A percentile compares a stretch with the other conserved stretches of the same genome.
Evolutionary conservation across 2,113 vertebrate genomes (phyloP).

Genomic region (Trogon surrucura): DNA sequence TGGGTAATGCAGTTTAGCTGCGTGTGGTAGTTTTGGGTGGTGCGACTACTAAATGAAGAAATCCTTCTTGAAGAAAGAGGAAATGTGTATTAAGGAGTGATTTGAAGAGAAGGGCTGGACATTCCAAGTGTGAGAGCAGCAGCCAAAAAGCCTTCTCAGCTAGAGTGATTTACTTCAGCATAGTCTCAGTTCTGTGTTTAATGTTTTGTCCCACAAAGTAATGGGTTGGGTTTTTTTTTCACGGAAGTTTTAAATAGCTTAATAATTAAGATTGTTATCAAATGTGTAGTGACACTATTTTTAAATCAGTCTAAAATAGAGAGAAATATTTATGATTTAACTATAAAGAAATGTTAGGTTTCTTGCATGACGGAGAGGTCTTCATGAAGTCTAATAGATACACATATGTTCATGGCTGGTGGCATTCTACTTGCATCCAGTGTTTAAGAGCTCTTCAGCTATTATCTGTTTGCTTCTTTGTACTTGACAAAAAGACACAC

Average conservation of each 20-base stretch:
- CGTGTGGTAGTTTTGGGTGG: neutral
- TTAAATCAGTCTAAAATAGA: neutral
- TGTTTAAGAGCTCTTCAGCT: neutral
- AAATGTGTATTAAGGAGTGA: neutral
- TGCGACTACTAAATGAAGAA: neutral
- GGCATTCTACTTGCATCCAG: accelerated
- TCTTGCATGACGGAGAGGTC: neutral
- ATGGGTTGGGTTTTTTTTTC: neutral
- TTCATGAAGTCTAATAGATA: neutral
- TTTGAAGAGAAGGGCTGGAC: neutral
- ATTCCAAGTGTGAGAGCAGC: neutral
- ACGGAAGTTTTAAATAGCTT: neutral
- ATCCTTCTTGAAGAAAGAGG: neutral
- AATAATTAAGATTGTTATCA: neutral
- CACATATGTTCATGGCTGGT: neutral
- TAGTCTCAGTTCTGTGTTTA: neutral
- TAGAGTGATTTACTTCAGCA: neutral
- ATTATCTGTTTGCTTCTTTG: neutral
- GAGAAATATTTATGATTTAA: neutral
- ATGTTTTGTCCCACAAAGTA: neutral
- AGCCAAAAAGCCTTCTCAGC: conserved; percentile 13
- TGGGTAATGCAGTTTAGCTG: neutral
- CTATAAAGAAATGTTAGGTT: neutral
- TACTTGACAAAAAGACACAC: neutral
- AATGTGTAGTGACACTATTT: neutral